phyloP scores from a whole-genome alignment of 2,797 vertebrate species.

The Gephyroberyx darwinii region DNA sequence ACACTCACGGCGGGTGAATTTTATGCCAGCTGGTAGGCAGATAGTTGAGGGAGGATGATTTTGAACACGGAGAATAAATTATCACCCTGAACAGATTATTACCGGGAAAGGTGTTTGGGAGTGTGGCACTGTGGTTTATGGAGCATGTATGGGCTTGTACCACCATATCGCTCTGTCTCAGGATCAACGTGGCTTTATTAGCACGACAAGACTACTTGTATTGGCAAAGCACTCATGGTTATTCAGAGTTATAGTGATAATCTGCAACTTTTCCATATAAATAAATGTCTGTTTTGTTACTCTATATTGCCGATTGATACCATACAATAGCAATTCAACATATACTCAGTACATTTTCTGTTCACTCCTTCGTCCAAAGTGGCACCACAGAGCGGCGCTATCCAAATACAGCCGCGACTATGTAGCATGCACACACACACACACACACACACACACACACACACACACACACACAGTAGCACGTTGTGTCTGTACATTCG shows the following conservation, averaged over 20 bases:
- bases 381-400: too few species aligned
- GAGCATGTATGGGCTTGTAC: slow-evolving; percentile 63
- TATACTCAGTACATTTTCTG: too few species aligned
- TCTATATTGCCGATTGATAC: too few species aligned
- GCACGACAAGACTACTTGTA: slow-evolving; percentile 1
- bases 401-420: too few species aligned
- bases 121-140: slow-evolving; percentile 46
- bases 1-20: slow-evolving; percentile 59
- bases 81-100: slow-evolving; percentile 72
- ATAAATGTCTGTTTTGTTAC: too few species aligned
- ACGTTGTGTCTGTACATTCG: too few species aligned
- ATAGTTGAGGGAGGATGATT: slow-evolving; percentile 32
- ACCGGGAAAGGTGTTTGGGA: slow-evolving; percentile 63
- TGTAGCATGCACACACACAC: too few species aligned
- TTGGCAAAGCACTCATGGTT: slow-evolving; percentile 15
- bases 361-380: too few species aligned
- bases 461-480: too few species aligned
- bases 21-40: slow-evolving; percentile 68
- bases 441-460: too few species aligned
- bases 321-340: not conserved
- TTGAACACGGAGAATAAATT: slow-evolving; percentile 71
- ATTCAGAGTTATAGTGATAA: not conserved
- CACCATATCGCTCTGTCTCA: slow-evolving; percentile 33
- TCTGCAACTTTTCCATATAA: too few species aligned
- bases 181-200: slow-evolving; percentile 6